phyloP scores from a whole-genome alignment of 35 echinoderm and acorn worm genomes.

The Acanthaster planci region DNA sequence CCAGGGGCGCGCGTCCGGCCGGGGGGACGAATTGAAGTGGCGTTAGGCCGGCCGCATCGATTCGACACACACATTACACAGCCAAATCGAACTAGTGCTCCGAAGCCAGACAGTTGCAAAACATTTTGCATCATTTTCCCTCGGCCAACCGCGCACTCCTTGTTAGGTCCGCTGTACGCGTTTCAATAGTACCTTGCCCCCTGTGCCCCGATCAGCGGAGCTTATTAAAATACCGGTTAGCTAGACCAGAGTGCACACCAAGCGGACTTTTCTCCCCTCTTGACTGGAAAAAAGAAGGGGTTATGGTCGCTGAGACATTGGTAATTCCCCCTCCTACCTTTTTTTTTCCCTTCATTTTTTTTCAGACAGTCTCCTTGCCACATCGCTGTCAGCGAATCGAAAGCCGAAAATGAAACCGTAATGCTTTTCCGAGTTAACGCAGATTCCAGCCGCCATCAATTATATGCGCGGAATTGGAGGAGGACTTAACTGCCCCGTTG shows the following conservation, averaged over 20 bases:
- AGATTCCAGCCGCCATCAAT: not conserved
- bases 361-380: no score
- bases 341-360: no score
- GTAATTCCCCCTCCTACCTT: not conserved
- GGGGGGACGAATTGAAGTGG: not conserved
- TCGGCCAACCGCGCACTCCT: not conserved
- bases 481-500: not conserved
- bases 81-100: slow-evolving; percentile 14
- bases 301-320: slow-evolving; percentile 18
- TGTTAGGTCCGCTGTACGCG: slow-evolving; percentile 3
- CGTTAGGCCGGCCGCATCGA: not conserved
- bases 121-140: slow-evolving; percentile 1
- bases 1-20: not conserved
- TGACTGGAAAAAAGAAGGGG: not conserved
- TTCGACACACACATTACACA: slow-evolving; percentile 26
- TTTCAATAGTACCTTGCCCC: slow-evolving; percentile 22
- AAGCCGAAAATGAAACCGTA: slow-evolving; percentile 12
- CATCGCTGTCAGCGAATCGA: not conserved
- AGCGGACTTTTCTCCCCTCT: no score
- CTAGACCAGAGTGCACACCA: no score
- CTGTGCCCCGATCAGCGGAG: not conserved
- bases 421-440: not conserved
- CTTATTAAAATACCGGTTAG: no score
- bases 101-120: slow-evolving; percentile 11
- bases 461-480: not conserved